Base-by-base conservation (phyloP, 2,113 vertebrate species). In the Gadus chalcogrammus region DNA sequence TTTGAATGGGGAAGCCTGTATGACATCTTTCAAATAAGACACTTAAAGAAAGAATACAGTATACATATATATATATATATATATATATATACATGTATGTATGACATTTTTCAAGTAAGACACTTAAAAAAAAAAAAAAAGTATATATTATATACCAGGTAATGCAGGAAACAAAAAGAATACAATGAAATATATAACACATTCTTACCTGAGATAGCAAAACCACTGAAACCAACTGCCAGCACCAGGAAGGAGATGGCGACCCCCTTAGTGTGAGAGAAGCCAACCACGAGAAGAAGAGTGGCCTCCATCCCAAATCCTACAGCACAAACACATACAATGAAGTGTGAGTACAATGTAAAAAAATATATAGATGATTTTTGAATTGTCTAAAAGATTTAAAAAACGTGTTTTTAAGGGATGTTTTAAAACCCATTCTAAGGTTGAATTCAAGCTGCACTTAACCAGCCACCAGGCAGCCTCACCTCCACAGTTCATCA, bases 401-500 rank as follows among this genome's bases (percentile, higher is more conserved):
- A 4, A 35, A 48, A 48, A 13, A 9, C 42, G 42, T 48, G 8
- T 48, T 48, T 48, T 48, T 9, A 7, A 48, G 42, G 42, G 42
- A 48, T 48, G 42, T 12, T 48, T 48, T 48, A 12, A 48, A 48
- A 48, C 12, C 12, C 12, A 48, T 48, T 48, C 5, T 48, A 2
- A 48, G 12, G 42, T 48, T 48, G 42, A 48, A 48, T 48, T 9
- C 42, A 48, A 48, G 42, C 11, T 48, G 42, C 42, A 9, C 9
- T 13, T 13, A 13, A 48, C 42, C 2, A 13, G 42, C 42, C 42
- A 48, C 42, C 42, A 48, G 42, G 8, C 42, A 66, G 62, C 56
- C 88, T 88, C 69, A 97, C 95, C 95, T 83, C 95, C 95, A 18
- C 95, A 97, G 89, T 97, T 97, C 95, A 97, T 97, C 78, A 97